Base-by-base conservation (phyloP, 2,113 vertebrate species). In the Grammomys surdaster region DNA sequence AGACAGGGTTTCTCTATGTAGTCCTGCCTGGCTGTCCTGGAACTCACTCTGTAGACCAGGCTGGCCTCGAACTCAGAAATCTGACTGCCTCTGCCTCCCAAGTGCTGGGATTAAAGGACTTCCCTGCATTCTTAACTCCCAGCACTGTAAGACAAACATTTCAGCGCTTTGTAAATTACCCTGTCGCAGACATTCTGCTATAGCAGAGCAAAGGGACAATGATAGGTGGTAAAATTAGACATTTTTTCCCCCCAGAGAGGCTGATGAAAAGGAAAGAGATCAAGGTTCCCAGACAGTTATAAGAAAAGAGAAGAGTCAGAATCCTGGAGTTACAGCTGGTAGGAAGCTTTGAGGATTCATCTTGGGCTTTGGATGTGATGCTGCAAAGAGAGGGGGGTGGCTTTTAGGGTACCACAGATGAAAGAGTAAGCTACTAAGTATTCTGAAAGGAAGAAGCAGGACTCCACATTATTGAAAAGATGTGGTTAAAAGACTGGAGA, bases 261-360 rank as follows among this genome's bases (percentile, higher is more conserved):
- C 5, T 75, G 31, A 73, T 43, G 80, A n/a, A 58, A 88, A 95
- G 16, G 7, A 86, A 77, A 73, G 40, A 33, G 33, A 72, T 54
- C 12, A 48, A 87, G 65, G 58, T 69, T 81, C 46, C 43, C 54
- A 85, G n/a, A 76, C 13, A 67, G 70, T 17, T 65, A n/a, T 26
- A 43, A 72, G 43, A 40, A 97, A 76, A 75, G 75, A 88, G 19
- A 48, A 95, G 67, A 84, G 22, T 40, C 40, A 72, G 89, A 63
- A 43, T 88, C 54, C 19, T 14, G 56, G 75, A 28, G 77, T 3
- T 20, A 43, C 12, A 73, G n/a, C 22, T 51, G 9, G 36, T 67
- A 54, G 70, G 77, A 54, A 77, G 16, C 22, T 63, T 48, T 2
- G 33, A 54, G 69, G 73, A 69, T 58, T 69, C 16, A 8, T 73